phyloP scores from a whole-genome alignment of 2,888 invertebrate species.

The Drosophila kambysellisi region DNA sequence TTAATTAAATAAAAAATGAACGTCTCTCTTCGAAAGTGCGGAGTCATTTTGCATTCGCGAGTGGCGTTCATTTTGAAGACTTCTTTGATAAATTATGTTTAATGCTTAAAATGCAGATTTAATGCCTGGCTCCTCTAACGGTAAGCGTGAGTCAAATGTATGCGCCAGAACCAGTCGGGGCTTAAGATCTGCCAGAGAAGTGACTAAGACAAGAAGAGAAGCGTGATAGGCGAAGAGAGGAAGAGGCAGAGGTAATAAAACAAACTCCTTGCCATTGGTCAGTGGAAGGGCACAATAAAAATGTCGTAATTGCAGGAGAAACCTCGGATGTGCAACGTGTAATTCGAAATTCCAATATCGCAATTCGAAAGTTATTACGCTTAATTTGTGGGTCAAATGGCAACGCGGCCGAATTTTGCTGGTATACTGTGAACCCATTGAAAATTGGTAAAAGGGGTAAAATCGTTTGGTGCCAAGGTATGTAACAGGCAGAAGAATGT shows the following conservation, averaged over 20 bases:
- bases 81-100: slow-evolving; percentile 32
- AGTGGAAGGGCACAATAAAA: slow-evolving; percentile 56
- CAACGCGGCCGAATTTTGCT: slow-evolving; percentile 21
- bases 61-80: slow-evolving; percentile 55
- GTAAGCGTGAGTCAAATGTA: slow-evolving; percentile 63
- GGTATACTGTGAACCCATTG: not conserved
- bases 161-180: slow-evolving; percentile 53
- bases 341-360: slow-evolving; percentile 58
- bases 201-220: slow-evolving; percentile 4
- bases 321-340: slow-evolving; percentile 44
- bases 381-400: slow-evolving; percentile 79
- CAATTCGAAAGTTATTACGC: slow-evolving; percentile 79
- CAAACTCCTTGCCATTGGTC: slow-evolving; percentile 5
- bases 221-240: not conserved
- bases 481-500: not conserved
- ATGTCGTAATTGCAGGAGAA: slow-evolving; percentile 58
- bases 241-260: not conserved
- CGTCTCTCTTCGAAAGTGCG: not conserved
- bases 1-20: not conserved
- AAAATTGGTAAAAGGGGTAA: not conserved
- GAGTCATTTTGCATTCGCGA: slow-evolving; percentile 26
- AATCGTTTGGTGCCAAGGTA: not conserved
- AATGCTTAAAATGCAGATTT: slow-evolving; percentile 55
- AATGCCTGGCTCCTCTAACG: slow-evolving; percentile 59
- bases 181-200: slow-evolving; percentile 24